Conservation (phyloP, 2,888 invertebrate species). For the Drosophila multiciliata region DNA sequence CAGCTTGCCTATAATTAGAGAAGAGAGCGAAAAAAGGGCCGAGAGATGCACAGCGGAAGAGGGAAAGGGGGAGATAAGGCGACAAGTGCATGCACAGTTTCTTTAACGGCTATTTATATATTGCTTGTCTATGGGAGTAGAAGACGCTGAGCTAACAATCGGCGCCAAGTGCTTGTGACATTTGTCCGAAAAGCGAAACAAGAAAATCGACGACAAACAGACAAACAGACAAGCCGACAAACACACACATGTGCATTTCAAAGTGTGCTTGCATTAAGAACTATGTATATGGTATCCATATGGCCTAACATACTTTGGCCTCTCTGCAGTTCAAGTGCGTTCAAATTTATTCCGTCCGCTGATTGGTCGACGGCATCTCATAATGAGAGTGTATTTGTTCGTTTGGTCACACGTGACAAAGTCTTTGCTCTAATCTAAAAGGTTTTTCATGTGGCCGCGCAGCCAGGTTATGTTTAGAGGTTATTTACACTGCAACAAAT, state of each 20-base stretch:
- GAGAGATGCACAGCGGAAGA: neutral
- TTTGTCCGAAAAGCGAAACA: constrained; percentile 41
- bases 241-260: constrained; percentile 31
- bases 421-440: constrained; percentile 5
- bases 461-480: constrained; percentile 1
- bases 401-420: constrained; percentile 28
- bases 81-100: constrained; percentile 45
- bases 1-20: constrained; percentile 66
- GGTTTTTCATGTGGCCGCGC: constrained; percentile 9
- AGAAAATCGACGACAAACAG: neutral
- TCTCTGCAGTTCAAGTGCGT: constrained; percentile 42
- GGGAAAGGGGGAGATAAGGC: constrained; percentile 8
- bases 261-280: constrained; percentile 11
- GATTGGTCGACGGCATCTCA: neutral
- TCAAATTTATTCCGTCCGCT: constrained; percentile 34
- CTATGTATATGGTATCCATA: constrained; percentile 4
- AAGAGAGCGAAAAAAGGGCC: constrained; percentile 10
- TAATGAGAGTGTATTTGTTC: constrained; percentile 9
- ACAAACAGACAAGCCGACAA: constrained; percentile 6
- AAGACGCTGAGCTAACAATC: constrained; percentile 41
- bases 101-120: constrained; percentile 40
- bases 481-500: neutral
- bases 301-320: neutral
- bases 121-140: constrained; percentile 14
- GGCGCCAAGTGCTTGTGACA: constrained; percentile 68